These are phyloP conservation scores for Hirtodrosophila histrioides DNA, from an alignment of 2,888 invertebrate species.

Conservation along the genomic window DNA sequence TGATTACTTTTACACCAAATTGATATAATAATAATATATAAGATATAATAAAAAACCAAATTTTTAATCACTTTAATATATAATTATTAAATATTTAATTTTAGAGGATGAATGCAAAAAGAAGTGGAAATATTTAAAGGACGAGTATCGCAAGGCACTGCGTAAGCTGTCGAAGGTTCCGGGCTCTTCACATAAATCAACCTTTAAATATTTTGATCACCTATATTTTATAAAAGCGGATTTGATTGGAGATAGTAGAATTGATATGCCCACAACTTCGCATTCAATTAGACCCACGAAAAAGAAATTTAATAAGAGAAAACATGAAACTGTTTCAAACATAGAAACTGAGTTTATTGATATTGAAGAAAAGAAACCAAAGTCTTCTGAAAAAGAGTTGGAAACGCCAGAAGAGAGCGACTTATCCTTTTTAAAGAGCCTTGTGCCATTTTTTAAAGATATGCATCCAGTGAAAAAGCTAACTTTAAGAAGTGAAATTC, in stretches of 20 bases:
- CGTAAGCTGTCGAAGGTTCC: neutral
- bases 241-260: neutral
- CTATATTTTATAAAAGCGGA: neutral
- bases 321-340: neutral
- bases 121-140: constrained; percentile 9
- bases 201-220: neutral
- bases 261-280: neutral
- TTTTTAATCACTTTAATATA: too few relatives aligned
- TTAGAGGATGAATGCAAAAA: constrained; percentile 7
- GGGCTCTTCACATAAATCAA: too few relatives aligned
- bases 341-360: neutral
- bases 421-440: constrained; percentile 1
- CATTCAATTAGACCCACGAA: neutral
- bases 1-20: too few relatives aligned
- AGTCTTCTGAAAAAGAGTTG: neutral
- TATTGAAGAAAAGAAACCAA: neutral
- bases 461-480: neutral
- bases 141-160: constrained; percentile 11
- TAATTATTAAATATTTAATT: neutral
- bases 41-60: neutral
- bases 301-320: neutral
- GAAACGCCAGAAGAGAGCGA: neutral
- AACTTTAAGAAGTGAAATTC: constrained; percentile 2
- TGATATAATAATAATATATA: too few relatives aligned
- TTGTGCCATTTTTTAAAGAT: constrained; percentile 4